Percentiles rank a stretch among this genome's conserved stretches.
These are phyloP conservation scores for Acanthosoma haemorrhoidale DNA, from an alignment of 2,888 invertebrate genomes.

Conservation along the genomic window DNA sequence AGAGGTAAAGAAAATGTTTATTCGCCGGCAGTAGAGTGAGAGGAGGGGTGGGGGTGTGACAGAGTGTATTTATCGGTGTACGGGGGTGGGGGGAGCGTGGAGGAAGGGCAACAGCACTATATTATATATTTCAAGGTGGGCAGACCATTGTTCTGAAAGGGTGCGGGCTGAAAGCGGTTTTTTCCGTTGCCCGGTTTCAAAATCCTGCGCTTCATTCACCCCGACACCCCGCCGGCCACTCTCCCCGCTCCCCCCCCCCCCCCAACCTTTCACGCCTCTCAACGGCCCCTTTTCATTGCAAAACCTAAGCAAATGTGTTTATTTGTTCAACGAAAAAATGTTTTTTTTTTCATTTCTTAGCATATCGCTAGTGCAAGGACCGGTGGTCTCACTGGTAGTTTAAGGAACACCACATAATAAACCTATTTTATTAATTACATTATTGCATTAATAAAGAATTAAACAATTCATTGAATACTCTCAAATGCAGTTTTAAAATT, in stretches of 20 bases:
- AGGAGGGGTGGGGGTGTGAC: not conserved
- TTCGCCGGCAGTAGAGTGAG: not conserved
- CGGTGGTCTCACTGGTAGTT: no score
- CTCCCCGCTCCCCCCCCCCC: not conserved
- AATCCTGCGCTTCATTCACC: constrained; percentile 2
- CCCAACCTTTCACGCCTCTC: not conserved
- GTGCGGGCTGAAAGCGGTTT: not conserved
- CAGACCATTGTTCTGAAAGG: constrained; percentile 1
- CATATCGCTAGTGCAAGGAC: no score
- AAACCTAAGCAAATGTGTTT: not conserved
- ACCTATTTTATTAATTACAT: no score
- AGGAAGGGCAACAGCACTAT: not conserved
- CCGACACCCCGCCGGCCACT: not conserved
- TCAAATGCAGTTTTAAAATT: no score
- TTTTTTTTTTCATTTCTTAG: no score
- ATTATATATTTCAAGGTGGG: not conserved
- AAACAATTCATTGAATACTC: no score
- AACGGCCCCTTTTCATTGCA: no score
- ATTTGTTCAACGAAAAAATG: not conserved
- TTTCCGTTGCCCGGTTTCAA: constrained; percentile 9
- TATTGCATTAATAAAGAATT: no score
- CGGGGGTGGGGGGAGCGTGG: not conserved
- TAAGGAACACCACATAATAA: no score
- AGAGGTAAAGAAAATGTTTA: constrained; percentile 3
- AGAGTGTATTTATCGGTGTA: not conserved